Percentiles rank a stretch among this genome's conserved stretches.
Evolutionary conservation across 1,140 invertebrate species (phyloP).

Genomic region (roundworm (Caenorhabditis elegans)): DNA sequence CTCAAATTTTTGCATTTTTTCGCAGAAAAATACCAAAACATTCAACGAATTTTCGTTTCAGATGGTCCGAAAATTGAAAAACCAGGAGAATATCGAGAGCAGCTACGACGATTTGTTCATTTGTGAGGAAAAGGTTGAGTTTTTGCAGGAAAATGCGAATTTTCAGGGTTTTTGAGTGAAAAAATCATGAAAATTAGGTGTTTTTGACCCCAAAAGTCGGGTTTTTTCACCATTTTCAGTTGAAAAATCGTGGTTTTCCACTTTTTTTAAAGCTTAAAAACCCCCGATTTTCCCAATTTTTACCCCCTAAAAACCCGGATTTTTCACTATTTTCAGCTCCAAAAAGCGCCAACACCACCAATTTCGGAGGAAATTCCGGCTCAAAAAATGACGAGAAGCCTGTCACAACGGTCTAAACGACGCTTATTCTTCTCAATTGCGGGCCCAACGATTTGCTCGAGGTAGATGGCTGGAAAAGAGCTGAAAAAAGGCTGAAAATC

Average conservation of each 20-base stretch:
- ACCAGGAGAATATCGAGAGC: not conserved
- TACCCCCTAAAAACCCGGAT: no score
- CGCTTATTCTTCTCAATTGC: not conserved
- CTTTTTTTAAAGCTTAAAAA: no score
- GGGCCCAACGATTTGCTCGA: not conserved
- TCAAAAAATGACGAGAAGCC: not conserved
- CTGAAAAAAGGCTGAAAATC: not conserved
- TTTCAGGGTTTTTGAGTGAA: no score
- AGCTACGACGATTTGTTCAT: not conserved
- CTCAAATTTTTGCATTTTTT: no score
- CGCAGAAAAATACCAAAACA: no score
- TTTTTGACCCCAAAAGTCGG: no score
- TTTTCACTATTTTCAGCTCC: not conserved
- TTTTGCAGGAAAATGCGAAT: no score
- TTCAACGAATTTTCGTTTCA: not conserved
- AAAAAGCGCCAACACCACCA: not conserved
- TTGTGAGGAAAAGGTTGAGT: not conserved
- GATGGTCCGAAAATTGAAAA: conserved; percentile 6
- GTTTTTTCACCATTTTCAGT: no score
- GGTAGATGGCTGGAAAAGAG: not conserved
- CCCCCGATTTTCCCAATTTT: no score
- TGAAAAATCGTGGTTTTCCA: no score
- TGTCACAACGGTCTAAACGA: not conserved
- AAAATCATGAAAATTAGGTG: no score
- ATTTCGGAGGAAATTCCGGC: not conserved